Evolutionary conservation across 2,113 vertebrate species (phyloP).

Genomic region (Neomonachus schauinslandi): DNA sequence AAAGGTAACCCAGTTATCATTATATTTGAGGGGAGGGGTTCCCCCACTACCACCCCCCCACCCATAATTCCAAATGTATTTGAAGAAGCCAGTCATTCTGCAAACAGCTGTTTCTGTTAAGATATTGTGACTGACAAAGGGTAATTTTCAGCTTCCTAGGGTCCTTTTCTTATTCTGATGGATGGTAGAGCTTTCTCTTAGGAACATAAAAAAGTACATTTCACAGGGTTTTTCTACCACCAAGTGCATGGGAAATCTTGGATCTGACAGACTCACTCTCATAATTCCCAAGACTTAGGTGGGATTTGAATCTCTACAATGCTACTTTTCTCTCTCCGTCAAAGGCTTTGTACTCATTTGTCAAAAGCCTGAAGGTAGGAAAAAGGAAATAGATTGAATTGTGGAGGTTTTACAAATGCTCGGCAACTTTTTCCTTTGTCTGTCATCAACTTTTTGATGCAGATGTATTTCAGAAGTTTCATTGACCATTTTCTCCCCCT

Average conservation of each 20-base stretch:
- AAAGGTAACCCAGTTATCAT: conserved; percentile 46
- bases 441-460: conserved; percentile 71
- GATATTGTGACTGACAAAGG: conserved; percentile 67
- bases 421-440: conserved; percentile 67
- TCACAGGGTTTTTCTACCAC: conserved; percentile 60
- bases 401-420: conserved; percentile 36
- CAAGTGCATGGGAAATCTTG: conserved; percentile 54
- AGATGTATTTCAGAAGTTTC: conserved; percentile 70
- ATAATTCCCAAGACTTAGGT: conserved; percentile 68
- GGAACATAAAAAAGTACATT: conserved; percentile 68
- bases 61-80: conserved; percentile 59
- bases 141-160: conserved; percentile 71
- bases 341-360: conserved; percentile 70
- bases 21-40: not conserved
- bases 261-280: conserved; percentile 65
- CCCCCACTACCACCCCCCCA: no score
- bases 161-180: conserved; percentile 77
- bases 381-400: conserved; percentile 58
- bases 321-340: conserved; percentile 63
- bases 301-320: conserved; percentile 70
- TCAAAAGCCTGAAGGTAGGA: conserved; percentile 53
- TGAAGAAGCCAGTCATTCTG: conserved; percentile 67
- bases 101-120: conserved; percentile 74
- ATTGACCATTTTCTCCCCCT: conserved; percentile 56
- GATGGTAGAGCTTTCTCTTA: conserved; percentile 65